Conservation (phyloP, 2,797 vertebrate genomes). For the Coregonus sp. region DNA sequence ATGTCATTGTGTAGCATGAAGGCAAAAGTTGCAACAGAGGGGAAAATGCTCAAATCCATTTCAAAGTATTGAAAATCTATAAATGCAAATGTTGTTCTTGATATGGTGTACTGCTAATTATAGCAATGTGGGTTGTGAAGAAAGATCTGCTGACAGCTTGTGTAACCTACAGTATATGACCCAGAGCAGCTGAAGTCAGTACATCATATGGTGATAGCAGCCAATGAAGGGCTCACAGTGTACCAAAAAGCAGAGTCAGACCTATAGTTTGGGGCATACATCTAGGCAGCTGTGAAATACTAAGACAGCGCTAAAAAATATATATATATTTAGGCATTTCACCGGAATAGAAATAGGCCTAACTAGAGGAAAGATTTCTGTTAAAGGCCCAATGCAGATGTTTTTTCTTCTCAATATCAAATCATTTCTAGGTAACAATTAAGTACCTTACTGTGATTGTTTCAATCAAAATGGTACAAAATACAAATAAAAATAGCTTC, state of each 20-base stretch:
- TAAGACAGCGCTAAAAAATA: neutral
- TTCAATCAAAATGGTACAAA: no score
- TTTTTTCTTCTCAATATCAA: no score
- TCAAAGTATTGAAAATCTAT: constrained; percentile 15
- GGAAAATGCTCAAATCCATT: neutral
- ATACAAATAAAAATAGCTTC: no score
- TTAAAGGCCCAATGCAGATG: no score
- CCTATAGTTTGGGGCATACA: neutral
- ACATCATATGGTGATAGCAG: constrained; percentile 20
- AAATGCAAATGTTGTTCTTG: constrained; percentile 30
- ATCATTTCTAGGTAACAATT: no score
- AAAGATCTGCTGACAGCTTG: constrained; percentile 15
- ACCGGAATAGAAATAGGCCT: neutral
- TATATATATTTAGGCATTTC: neutral
- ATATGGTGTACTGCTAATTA: constrained; percentile 24
- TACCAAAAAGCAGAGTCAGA: neutral
- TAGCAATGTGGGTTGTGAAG: constrained; percentile 29
- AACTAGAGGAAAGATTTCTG: neutral
- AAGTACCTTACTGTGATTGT: no score
- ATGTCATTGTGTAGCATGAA: neutral
- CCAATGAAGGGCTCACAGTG: neutral
- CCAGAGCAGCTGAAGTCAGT: constrained; percentile 23
- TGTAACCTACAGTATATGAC: constrained; percentile 30
- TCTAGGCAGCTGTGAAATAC: constrained; percentile 7
- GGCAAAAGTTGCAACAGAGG: neutral